These are phyloP conservation scores for Acanthococcus lagerstroemiae DNA, from an alignment of 2,888 invertebrate species.

Conservation along the genomic window DNA sequence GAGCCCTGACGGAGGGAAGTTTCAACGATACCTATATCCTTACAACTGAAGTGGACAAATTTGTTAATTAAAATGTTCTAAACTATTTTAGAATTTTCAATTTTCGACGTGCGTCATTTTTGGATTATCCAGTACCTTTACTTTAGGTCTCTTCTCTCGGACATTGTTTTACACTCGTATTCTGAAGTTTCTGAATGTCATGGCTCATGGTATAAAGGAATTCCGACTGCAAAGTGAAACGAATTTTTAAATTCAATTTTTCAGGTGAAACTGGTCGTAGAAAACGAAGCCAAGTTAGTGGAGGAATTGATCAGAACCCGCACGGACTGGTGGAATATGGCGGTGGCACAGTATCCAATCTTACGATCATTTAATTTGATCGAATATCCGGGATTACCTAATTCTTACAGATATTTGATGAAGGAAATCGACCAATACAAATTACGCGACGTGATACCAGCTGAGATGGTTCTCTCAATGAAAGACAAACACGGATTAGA, in stretches of 20 bases:
- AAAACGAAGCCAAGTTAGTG: slow-evolving; percentile 58
- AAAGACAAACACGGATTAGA: slow-evolving; percentile 71
- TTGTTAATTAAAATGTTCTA: too few species aligned
- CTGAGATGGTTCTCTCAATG: slow-evolving; percentile 59
- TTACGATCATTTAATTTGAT: slow-evolving; percentile 51
- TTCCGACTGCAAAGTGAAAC: too few species aligned
- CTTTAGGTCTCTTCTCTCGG: too few species aligned
- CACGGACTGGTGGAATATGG: slow-evolving; percentile 52
- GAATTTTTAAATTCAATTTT: slow-evolving; percentile 21
- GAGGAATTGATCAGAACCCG: slow-evolving; percentile 48
- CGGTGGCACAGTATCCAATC: slow-evolving; percentile 50
- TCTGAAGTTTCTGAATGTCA: too few species aligned
- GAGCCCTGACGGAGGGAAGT: too few species aligned
- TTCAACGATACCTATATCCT: too few species aligned
- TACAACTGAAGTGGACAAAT: too few species aligned
- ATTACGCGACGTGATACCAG: slow-evolving; percentile 46
- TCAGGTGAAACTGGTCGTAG: slow-evolving; percentile 54
- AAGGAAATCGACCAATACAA: slow-evolving; percentile 34
- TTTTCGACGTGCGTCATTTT: neutral
- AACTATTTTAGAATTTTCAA: too few species aligned
- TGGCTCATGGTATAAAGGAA: too few species aligned
- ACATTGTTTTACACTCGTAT: too few species aligned
- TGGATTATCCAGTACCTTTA: neutral
- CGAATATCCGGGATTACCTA: slow-evolving; percentile 56
- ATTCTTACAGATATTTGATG: slow-evolving; percentile 58